Percentiles rank a stretch among this genome's conserved stretches.
These are phyloP conservation scores for Macrophya annulata DNA, from an alignment of 2,888 invertebrate species.

Conservation along the genomic window DNA sequence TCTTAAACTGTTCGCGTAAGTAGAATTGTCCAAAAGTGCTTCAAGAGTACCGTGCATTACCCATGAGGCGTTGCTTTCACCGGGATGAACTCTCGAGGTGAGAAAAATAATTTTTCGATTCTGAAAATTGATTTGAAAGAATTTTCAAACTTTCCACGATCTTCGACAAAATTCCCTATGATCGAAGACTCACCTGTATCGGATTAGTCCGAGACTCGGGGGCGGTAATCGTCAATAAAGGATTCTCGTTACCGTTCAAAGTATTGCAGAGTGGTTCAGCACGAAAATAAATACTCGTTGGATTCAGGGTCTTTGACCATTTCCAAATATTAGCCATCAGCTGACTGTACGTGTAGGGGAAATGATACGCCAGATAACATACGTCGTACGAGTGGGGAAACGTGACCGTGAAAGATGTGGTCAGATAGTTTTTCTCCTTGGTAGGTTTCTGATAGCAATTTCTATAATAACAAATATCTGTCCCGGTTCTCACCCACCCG, in stretches of 20 bases:
- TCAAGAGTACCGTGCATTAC: constrained; percentile 91
- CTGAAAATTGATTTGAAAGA: constrained; percentile 75
- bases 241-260: constrained; percentile 87
- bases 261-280: constrained; percentile 87
- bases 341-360: constrained; percentile 91
- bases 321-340: constrained; percentile 88
- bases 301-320: constrained; percentile 82
- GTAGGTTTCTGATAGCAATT: constrained; percentile 86
- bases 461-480: constrained; percentile 91
- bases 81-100: constrained; percentile 92
- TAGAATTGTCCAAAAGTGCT: constrained; percentile 83
- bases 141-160: constrained; percentile 4
- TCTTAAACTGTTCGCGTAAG: constrained; percentile 83
- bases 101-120: constrained; percentile 87
- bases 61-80: constrained; percentile 94
- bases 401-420: constrained; percentile 89
- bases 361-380: constrained; percentile 93
- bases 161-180: not conserved
- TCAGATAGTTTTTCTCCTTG: constrained; percentile 85
- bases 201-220: constrained; percentile 82
- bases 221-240: constrained; percentile 89
- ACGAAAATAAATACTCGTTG: constrained; percentile 83
- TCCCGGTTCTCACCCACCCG: constrained; percentile 88
- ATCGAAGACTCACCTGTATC: constrained; percentile 80
- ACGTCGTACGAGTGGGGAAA: constrained; percentile 90